Evolutionary conservation across 2,888 invertebrate genomes (phyloP).

Genomic region (Bembecia ichneumoniformis): DNA sequence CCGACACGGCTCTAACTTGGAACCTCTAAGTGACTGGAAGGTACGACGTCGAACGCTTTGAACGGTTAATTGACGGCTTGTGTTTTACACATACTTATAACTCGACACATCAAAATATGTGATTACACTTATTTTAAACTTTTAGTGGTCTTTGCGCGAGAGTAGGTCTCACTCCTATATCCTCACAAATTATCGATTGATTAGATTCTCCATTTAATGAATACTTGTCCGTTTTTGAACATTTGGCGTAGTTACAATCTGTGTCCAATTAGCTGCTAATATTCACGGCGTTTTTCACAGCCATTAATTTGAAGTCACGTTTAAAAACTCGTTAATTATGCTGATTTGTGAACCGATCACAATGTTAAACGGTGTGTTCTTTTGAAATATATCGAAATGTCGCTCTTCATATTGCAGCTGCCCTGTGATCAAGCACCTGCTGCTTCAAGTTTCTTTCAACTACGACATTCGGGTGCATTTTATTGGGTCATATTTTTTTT

Average conservation of each 20-base stretch:
- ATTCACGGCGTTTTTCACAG: too few relatives aligned
- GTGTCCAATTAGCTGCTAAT: too few relatives aligned
- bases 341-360: background rate
- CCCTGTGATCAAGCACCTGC: slow-evolving; percentile 39
- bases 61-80: background rate
- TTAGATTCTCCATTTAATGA: too few relatives aligned
- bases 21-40: background rate
- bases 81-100: background rate
- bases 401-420: slow-evolving; percentile 34
- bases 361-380: background rate
- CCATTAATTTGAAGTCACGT: background rate
- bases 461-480: slow-evolving; percentile 49
- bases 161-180: too few relatives aligned
- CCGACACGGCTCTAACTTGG: slow-evolving; percentile 22
- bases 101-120: too few relatives aligned
- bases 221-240: too few relatives aligned
- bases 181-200: too few relatives aligned
- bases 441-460: slow-evolving; percentile 36
- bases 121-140: too few relatives aligned
- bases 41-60: background rate
- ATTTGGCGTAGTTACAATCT: too few relatives aligned
- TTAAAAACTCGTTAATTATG: background rate
- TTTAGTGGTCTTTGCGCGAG: too few relatives aligned
- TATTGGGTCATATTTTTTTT: slow-evolving; percentile 13
- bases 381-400: background rate